A percentile compares a stretch with the other conserved stretches of the same genome.
Evolutionary conservation across 2,797 vertebrate genomes (phyloP).

Genomic region (Molossus alvarezi): DNA sequence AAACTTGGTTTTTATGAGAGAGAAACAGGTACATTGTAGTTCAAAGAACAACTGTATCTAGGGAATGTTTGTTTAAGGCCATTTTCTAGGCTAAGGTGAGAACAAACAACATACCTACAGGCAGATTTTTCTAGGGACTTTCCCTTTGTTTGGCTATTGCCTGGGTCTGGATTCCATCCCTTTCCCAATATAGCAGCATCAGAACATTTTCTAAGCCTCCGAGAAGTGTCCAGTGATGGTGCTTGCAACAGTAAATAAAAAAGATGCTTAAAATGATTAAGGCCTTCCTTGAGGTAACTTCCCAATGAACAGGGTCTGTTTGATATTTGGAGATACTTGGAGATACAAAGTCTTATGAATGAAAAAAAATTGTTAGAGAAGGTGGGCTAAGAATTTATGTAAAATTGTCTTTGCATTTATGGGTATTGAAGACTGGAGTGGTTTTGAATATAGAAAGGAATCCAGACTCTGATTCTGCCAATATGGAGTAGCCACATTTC

Average conservation of each 20-base stretch:
- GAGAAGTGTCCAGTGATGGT: not conserved
- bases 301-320: not conserved
- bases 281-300: not conserved
- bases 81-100: not conserved
- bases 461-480: not conserved
- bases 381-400: conserved; percentile 22
- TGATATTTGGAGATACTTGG: not conserved
- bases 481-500: not conserved
- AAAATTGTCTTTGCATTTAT: conserved; percentile 40
- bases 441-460: conserved; percentile 20
- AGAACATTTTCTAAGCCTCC: not conserved
- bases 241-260: not conserved
- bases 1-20: not conserved
- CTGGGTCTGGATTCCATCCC: not conserved
- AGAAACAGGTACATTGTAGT: not conserved
- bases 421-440: not conserved
- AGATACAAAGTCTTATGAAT: not conserved
- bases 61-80: not conserved
- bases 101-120: not conserved
- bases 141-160: not conserved
- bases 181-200: not conserved
- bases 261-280: not conserved
- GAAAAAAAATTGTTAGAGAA: not conserved
- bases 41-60: not conserved
- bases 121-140: not conserved